Conservation (phyloP, 2,113 vertebrate species). For the Channa maculata region DNA sequence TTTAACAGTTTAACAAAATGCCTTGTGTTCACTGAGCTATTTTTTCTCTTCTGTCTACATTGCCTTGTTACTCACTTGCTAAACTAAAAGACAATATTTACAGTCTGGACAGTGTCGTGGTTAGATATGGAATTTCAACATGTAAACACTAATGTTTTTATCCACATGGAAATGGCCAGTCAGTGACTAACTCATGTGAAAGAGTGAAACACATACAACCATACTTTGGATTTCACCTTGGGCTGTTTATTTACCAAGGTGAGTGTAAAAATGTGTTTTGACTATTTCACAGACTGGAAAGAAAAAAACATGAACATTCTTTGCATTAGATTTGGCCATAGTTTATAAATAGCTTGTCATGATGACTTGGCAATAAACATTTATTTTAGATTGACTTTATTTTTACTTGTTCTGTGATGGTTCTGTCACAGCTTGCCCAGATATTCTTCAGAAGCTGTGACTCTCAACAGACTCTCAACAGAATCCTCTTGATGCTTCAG, state of each 20-base stretch:
- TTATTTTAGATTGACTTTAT: conserved; percentile 10
- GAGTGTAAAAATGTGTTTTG: conserved; percentile 4
- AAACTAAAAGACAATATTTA: too few relatives aligned
- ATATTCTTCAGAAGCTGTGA: conserved; percentile 24
- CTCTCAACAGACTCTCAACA: not conserved
- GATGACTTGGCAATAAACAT: not conserved
- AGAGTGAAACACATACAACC: too few relatives aligned
- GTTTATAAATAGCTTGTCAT: not conserved
- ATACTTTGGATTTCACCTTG: conserved; percentile 27
- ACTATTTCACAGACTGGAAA: conserved; percentile 8
- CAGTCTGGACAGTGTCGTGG: too few relatives aligned
- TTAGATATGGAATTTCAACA: too few relatives aligned
- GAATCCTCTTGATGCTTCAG: conserved; percentile 2
- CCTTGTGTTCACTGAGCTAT: not conserved
- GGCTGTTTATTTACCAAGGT: conserved; percentile 24
- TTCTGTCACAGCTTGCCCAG: conserved; percentile 8
- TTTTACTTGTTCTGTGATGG: not conserved
- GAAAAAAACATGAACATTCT: conserved; percentile 10
- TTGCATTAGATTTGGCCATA: not conserved
- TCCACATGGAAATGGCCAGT: not conserved
- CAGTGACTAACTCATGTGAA: too few relatives aligned
- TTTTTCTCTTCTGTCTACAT: too few relatives aligned
- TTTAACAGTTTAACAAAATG: not conserved
- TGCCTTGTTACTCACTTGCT: too few relatives aligned
- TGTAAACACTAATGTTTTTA: too few relatives aligned